A percentile compares a stretch with the other conserved stretches of the same genome.
Conservation (phyloP, 2,113 vertebrate species). For the Eclectus roratus region DNA sequence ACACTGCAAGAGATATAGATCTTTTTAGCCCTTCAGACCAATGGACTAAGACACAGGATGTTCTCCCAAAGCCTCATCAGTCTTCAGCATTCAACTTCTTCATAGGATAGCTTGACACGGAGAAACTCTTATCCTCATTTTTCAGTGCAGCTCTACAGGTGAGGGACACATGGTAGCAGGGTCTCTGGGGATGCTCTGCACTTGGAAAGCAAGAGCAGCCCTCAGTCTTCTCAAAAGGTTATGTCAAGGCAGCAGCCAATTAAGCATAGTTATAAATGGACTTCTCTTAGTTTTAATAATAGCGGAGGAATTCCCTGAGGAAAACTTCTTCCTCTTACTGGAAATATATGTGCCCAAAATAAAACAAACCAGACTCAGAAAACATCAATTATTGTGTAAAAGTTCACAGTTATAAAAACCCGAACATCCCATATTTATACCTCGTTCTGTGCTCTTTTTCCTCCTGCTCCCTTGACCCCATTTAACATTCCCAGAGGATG, state of each 20-base stretch:
- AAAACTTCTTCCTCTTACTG: not conserved
- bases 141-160: not conserved
- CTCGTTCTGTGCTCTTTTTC: not conserved
- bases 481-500: not conserved
- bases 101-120: not conserved
- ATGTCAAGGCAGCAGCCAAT: conserved; percentile 5
- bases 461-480: not conserved
- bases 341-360: not conserved
- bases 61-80: not conserved
- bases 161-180: fast-evolving
- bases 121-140: not conserved
- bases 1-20: not conserved
- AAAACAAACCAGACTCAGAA: not conserved
- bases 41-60: not conserved
- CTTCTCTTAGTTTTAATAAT: conserved; percentile 12
- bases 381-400: not conserved
- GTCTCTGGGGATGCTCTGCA: not conserved
- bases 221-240: not conserved
- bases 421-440: not conserved
- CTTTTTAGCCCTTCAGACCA: not conserved
- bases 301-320: not conserved
- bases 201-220: not conserved
- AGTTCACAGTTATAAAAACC: not conserved
- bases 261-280: not conserved
- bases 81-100: not conserved